Base-by-base conservation (phyloP, 2,113 vertebrate genomes). In the Lethenteron reissneri region DNA sequence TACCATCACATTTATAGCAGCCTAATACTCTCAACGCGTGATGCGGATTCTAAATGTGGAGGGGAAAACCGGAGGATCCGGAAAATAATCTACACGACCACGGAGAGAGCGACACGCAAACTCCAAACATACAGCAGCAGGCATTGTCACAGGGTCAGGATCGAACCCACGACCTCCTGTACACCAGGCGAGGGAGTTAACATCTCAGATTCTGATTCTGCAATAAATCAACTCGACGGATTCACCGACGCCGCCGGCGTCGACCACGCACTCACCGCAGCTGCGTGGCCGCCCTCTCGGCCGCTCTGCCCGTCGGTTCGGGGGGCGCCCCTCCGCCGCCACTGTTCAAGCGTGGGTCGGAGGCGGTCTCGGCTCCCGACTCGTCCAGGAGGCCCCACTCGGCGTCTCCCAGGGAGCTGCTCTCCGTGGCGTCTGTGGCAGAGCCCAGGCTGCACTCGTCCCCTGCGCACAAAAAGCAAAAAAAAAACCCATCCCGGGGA, bases 331-430 rank as follows among this genome's bases (percentile, higher is more conserved):
- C 62, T 68, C 62, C 15, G 21, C 62, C 15, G 10, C 15, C 62
- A 68, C 15, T 8, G 15, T 68, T 15, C 77, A 99, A 80, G 77
- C 87, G 87, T 73, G 90, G 79, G 3, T 86, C 85, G 71, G 90
- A 92, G 71, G 62, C 9, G 21, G 8, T 15, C 15, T 9, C 62
- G 21, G 62, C 15, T n/a, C 15, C 15, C 62, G 21, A 15, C 81
- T 97, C 94, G 71, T 95, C 94, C 7, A 99, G 88, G 86, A 99
- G 82, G 1, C 83, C 97, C 94, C 94, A 99, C 73, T 99, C 92
- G 3, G 91, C 92, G 21, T 99, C 94, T 77, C 92, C 85, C 85
- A 97, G 78, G 8, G 92, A 97, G 80, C 94, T 99, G 73, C 87
- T 95, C 83, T 99, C 92, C 1, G 92, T 99, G 76, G 96, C 77